Evolutionary conservation across 2,797 vertebrate species (phyloP), one percentile per base, ranked within the genome.

Genomic region (Tenualosa thibaudeaui): DNA sequence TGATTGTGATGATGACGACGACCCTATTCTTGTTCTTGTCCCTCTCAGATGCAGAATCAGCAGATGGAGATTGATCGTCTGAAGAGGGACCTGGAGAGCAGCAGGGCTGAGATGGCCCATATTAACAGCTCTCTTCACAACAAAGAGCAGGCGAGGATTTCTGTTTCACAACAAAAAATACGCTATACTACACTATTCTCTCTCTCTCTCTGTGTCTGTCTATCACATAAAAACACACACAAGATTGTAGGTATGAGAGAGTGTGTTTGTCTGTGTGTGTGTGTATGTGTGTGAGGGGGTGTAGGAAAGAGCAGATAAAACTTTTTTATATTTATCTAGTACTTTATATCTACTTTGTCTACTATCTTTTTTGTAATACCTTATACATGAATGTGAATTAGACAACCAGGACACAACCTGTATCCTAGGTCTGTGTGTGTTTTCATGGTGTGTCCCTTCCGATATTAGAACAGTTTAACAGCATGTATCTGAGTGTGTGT

Each of bases 41-140:
- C 46, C 37, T 5, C 84, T 86, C 83, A 90, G 88, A 68, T 85
- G 58, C 82, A 87, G 58, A 96, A 97, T 84, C 97, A 99, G 91
- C 96, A 93, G 0, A 89, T 96, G 82, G 94, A 97, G 90, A 93
- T 99, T 10, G 96, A 98, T 86, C 86, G 88, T 0, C 88, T 99
- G 89, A 97, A 94, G 86, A 93, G 91, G 62, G 97, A 99, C 93
- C 89, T 95, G 91, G 93, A 98, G 91, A 93, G 94, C n/a, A 85
- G 94, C 71, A 90, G 96, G 92, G 91, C 91, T 85, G 87, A 96
- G 88, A 86, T 92, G 90, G 37, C 90, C 62, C 82, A 93, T 68
- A 86, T 90, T 24, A 93, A 95, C 89, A 3, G 86, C 93, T 83
- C 90, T 90, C 86, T 96, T 90, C 89, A 94, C 60, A 93, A 88